Evolutionary conservation across 2,113 vertebrate genomes (phyloP).

Genomic region (Tauraco erythrolophus): DNA sequence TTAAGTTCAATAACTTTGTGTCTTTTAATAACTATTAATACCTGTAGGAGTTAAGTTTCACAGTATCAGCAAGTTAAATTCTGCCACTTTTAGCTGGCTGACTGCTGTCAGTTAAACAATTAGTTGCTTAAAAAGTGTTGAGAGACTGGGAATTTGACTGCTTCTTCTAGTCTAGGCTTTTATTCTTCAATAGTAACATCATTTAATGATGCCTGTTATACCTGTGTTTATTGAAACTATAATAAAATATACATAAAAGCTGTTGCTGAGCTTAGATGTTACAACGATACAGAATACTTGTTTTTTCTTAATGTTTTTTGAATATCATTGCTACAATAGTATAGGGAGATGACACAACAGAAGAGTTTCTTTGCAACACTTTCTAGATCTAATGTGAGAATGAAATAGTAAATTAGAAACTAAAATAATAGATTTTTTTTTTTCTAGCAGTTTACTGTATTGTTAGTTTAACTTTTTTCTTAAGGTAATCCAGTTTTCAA

Average conservation of each 20-base stretch:
- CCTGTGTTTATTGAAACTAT: not conserved
- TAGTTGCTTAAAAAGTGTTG: not conserved
- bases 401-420: not conserved
- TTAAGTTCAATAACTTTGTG: not conserved
- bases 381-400: not conserved
- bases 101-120: not conserved
- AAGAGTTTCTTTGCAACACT: not conserved
- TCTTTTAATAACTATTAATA: not conserved
- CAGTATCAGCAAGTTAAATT: not conserved
- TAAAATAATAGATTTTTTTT: not conserved
- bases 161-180: not conserved
- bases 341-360: not conserved
- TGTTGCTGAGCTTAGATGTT: not conserved
- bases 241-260: not conserved
- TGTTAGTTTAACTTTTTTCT: not conserved
- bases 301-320: not conserved
- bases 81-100: not conserved
- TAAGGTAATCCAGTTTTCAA: not conserved
- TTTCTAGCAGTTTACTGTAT: not conserved
- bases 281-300: not conserved
- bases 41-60: not conserved
- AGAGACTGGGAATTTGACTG: not conserved
- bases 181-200: not conserved
- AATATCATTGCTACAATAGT: not conserved
- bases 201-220: not conserved